phyloP scores from a whole-genome alignment of 1,140 invertebrate genomes.

The Drosophila persimilis region DNA sequence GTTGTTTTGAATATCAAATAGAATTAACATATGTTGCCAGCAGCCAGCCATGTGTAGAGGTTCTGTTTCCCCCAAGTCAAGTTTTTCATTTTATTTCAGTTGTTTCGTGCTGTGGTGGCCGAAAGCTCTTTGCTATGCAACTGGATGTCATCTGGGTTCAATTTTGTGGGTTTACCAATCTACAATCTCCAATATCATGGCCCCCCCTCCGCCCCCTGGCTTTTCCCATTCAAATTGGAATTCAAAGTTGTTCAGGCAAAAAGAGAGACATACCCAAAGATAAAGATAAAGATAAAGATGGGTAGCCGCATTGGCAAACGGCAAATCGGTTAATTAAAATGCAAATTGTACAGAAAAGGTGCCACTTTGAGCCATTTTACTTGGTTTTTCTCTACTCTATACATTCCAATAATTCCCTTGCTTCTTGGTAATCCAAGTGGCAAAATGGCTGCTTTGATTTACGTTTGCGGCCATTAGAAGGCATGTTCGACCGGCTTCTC shows the following conservation, averaged over 20 bases:
- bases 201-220: conserved; percentile 20
- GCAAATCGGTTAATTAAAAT: conserved; percentile 65
- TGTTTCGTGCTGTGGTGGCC: neutral
- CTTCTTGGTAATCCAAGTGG: conserved; percentile 60
- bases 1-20: conserved; percentile 49
- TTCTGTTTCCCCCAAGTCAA: conserved; percentile 9
- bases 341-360: conserved; percentile 57
- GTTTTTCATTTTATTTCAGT: conserved; percentile 7
- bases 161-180: conserved; percentile 43
- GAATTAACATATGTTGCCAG: conserved; percentile 60
- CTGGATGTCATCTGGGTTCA: conserved; percentile 69
- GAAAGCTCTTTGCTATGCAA: conserved; percentile 47
- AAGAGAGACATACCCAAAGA: conserved; percentile 4
- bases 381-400: neutral
- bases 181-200: neutral
- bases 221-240: conserved; percentile 16
- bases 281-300: conserved; percentile 5
- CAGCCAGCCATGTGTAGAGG: conserved; percentile 26
- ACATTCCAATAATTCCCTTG: conserved; percentile 38
- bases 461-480: conserved; percentile 74
- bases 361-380: conserved; percentile 10
- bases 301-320: conserved; percentile 32
- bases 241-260: conserved; percentile 22
- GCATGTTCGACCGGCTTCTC: conserved; percentile 68
- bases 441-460: conserved; percentile 78